Conservation (phyloP, 2,888 invertebrate genomes). For the Ophioninae sp. region DNA sequence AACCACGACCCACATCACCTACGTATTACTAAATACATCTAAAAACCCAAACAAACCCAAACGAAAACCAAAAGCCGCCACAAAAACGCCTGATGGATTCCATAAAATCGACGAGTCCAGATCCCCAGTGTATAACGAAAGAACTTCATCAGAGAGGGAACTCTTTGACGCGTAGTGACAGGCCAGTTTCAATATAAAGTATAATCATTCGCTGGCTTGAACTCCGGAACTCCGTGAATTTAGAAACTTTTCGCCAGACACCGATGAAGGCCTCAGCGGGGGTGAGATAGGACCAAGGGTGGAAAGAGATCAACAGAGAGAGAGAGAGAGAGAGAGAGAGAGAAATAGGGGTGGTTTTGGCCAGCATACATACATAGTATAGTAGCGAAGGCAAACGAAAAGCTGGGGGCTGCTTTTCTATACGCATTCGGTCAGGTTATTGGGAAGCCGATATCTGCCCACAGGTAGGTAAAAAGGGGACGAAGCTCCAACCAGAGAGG, state of each 20-base stretch:
- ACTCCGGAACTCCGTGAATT: constrained; percentile 21
- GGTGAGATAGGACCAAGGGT: not conserved
- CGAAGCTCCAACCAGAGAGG: constrained; percentile 41
- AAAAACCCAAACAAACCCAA: too few species aligned
- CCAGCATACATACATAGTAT: constrained; percentile 55
- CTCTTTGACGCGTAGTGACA: constrained; percentile 43
- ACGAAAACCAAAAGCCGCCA: not conserved
- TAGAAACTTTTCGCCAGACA: constrained; percentile 37
- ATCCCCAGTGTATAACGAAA: not conserved
- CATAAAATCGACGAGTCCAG: not conserved
- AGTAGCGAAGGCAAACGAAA: constrained; percentile 45
- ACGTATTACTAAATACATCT: too few species aligned
- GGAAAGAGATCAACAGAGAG: not conserved
- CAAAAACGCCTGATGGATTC: not conserved
- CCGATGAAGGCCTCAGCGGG: constrained; percentile 8
- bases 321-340: not conserved
- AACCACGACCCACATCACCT: too few species aligned
- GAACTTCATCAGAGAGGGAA: not conserved
- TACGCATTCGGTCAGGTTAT: constrained; percentile 78
- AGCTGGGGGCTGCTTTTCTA: constrained; percentile 63
- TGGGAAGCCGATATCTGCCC: constrained; percentile 81
- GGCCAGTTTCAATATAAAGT: constrained; percentile 47
- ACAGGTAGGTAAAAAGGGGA: constrained; percentile 70
- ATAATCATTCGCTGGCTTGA: constrained; percentile 24
- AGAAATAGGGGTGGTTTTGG: not conserved